These are phyloP conservation scores for Tenrec ecaudatus DNA, from an alignment of 2,113 vertebrate genomes.

Conservation along the genomic window DNA sequence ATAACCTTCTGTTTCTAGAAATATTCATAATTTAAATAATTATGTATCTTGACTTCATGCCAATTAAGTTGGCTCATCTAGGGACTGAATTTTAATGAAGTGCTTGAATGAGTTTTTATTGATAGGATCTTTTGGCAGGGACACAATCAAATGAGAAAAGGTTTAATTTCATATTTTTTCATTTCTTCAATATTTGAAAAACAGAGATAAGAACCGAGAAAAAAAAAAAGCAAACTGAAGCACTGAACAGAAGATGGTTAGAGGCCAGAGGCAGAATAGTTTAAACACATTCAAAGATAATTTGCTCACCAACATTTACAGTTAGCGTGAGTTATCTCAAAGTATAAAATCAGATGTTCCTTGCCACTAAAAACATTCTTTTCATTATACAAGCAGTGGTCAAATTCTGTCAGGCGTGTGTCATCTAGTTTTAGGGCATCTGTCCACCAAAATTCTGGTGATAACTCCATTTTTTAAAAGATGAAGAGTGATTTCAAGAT, in stretches of 20 bases:
- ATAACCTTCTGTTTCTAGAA: conserved; percentile 82
- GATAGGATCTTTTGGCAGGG: conserved; percentile 84
- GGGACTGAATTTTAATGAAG: conserved; percentile 85
- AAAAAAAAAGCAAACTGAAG: conserved; percentile 62
- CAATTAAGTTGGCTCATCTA: conserved; percentile 85
- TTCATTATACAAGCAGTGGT: conserved; percentile 54
- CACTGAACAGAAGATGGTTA: conserved; percentile 7
- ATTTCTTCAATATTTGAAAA: conserved; percentile 77
- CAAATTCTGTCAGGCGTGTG: background rate
- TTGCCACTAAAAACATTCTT: conserved; percentile 54
- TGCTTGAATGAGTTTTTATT: conserved; percentile 82
- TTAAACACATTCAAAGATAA: conserved; percentile 50
- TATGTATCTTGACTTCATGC: conserved; percentile 82
- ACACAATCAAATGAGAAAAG: conserved; percentile 78
- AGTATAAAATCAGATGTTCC: conserved; percentile 41
- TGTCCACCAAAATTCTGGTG: conserved; percentile 50
- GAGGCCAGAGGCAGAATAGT: conserved; percentile 25
- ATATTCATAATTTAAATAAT: conserved; percentile 85
- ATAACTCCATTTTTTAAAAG: background rate
- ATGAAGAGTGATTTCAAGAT: background rate
- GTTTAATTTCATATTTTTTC: conserved; percentile 78
- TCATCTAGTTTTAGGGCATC: conserved; percentile 56
- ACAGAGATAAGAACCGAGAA: conserved; percentile 66
- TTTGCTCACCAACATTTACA: conserved; percentile 66
- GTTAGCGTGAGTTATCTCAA: conserved; percentile 36